These are phyloP conservation scores for Leistus spinibarbis DNA, from an alignment of 2,888 invertebrate genomes.

Conservation along the genomic window DNA sequence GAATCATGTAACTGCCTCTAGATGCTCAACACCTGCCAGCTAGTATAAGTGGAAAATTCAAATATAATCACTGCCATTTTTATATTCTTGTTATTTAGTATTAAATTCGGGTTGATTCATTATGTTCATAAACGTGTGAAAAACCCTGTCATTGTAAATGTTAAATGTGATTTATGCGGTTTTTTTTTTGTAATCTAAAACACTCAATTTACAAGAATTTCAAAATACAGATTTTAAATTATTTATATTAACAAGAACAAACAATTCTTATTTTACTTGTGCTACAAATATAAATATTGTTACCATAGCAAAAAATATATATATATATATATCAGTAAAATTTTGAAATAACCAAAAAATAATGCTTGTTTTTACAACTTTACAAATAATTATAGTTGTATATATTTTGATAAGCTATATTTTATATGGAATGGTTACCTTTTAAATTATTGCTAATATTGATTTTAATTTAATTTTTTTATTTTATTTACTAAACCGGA, in stretches of 20 bases:
- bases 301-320: too few relatives aligned
- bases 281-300: too few relatives aligned
- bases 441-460: background rate
- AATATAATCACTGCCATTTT: conserved; percentile 37
- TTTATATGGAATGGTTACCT: background rate
- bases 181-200: too few relatives aligned
- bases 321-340: background rate
- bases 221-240: background rate
- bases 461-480: too few relatives aligned
- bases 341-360: background rate
- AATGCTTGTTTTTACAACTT: background rate
- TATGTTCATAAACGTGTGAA: background rate
- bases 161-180: background rate
- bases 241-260: background rate
- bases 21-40: conserved; percentile 21
- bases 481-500: background rate
- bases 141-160: background rate
- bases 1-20: conserved; percentile 13
- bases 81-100: conserved; percentile 33
- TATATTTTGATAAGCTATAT: background rate
- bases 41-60: conserved; percentile 25
- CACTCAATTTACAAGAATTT: background rate
- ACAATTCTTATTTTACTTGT: background rate
- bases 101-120: background rate
- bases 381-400: background rate